Conservation (phyloP, 2,888 invertebrate genomes). For the Pterobdella sp. region DNA sequence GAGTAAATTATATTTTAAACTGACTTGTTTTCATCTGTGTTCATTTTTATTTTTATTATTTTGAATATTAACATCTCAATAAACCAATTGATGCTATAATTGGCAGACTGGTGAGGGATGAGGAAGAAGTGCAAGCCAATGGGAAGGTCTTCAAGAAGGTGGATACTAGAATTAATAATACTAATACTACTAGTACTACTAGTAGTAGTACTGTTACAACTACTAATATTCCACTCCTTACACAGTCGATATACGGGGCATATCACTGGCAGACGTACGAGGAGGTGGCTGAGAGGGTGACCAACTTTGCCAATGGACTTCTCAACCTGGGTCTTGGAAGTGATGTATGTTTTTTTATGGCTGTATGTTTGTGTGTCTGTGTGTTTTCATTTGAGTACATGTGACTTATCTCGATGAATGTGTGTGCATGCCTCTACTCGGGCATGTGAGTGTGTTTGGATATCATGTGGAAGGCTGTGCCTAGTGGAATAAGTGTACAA, state of each 20-base stretch:
- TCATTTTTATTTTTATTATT: too few species aligned
- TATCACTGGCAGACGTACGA: constrained; percentile 80
- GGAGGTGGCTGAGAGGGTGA: constrained; percentile 67
- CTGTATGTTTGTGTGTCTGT: not conserved
- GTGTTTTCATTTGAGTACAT: not conserved
- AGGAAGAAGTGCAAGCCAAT: constrained; percentile 86
- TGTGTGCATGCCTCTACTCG: not conserved
- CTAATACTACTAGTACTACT: not conserved
- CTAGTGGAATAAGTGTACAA: not conserved
- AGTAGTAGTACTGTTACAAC: not conserved
- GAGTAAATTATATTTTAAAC: too few species aligned
- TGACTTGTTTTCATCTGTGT: too few species aligned
- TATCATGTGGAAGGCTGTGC: not conserved
- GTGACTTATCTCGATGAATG: not conserved
- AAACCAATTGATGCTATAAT: too few species aligned
- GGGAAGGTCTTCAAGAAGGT: constrained; percentile 69
- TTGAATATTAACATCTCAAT: too few species aligned
- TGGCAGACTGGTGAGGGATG: constrained; percentile 76
- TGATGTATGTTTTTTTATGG: not conserved
- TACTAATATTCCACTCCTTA: not conserved
- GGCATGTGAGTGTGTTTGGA: not conserved
- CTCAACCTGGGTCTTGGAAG: constrained; percentile 56
- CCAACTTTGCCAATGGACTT: constrained; percentile 74
- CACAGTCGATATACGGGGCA: constrained; percentile 78
- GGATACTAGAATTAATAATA: not conserved